Evolutionary conservation across 2,113 vertebrate genomes (phyloP), one percentile per base, ranked within the genome.

Genomic region (Lophochroa leadbeateri): DNA sequence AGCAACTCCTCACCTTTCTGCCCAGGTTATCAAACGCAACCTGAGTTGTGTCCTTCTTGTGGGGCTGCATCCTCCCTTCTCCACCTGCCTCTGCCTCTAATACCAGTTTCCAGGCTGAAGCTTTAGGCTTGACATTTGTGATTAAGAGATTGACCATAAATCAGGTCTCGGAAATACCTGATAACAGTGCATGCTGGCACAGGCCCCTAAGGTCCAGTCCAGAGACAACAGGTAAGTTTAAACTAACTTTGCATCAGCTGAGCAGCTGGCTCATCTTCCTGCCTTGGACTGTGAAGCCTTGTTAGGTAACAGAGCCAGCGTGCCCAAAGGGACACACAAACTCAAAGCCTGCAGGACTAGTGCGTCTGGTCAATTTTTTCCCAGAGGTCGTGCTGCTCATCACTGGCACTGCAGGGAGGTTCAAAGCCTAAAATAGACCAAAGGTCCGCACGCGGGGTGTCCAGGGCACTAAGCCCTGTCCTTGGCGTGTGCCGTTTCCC

Each of bases 281-380:
- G 82, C 94, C 82, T 67, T 43, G 86, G 76, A 31, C 90, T 37
- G 2, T 13, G 68, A 27, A 63, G 63, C 82, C 71, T 58, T 1
- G 0, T 20, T 4, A 61, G 79, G 2, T 39, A 47, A 80, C 11
- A 0, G 60, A 46, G 47, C 46, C 46, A 2, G 41, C 2, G 0
- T 10, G 65, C 77, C 50, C 1, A 0, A 6, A 9, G 52, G 60
- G 52, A 49, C 33, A 9, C 23, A 4, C 3, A 0, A 19, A 23
- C 77, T 49, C 86, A 11, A 0, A 65, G 74, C 4, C 90, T 53
- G 61, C 46, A 8, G 49, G 43, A 47, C 31, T 4, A 1, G 33
- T 0, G 2, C 10, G 64, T 17, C 84, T 83, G 79, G 33, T 88
- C 94, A 75, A 1, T 46, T 82, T 64, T 77, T 80, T 60, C 52